These are phyloP conservation scores for Apis laboriosa DNA, from an alignment of 1,140 invertebrate species.

Conservation along the genomic window DNA sequence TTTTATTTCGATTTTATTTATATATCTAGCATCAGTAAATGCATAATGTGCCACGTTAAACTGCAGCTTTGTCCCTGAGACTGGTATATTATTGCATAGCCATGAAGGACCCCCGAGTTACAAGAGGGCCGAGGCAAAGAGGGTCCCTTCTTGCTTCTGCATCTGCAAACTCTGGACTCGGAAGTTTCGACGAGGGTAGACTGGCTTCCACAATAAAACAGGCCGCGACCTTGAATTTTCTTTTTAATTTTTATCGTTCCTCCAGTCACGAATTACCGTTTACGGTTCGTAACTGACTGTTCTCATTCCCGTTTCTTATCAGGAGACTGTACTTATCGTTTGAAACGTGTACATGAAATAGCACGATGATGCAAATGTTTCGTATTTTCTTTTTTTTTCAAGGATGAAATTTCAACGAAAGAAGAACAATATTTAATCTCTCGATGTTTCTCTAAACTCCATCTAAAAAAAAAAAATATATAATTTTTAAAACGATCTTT, in stretches of 20 bases:
- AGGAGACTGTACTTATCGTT: neutral
- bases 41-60: constrained; percentile 70
- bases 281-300: neutral
- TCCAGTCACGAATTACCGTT: constrained; percentile 12
- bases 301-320: neutral
- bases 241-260: constrained; percentile 33
- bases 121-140: constrained; percentile 34
- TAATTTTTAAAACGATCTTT: no score
- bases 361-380: no score
- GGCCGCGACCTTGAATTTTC: constrained; percentile 28
- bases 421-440: no score
- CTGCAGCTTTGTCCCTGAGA: constrained; percentile 74
- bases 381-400: no score
- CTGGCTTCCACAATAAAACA: constrained; percentile 47
- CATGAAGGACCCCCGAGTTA: constrained; percentile 57
- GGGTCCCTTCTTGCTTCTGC: constrained; percentile 28
- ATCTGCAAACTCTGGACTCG: constrained; percentile 46
- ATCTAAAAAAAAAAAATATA: no score
- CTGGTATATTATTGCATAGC: constrained; percentile 73
- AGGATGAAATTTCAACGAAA: no score
- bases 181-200: constrained; percentile 35
- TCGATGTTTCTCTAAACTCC: no score
- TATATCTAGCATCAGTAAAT: constrained; percentile 66
- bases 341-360: no score
- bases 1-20: constrained; percentile 71